These are phyloP conservation scores for Conus ventricosus DNA, from an alignment of 1,140 invertebrate species.

Conservation along the genomic window DNA sequence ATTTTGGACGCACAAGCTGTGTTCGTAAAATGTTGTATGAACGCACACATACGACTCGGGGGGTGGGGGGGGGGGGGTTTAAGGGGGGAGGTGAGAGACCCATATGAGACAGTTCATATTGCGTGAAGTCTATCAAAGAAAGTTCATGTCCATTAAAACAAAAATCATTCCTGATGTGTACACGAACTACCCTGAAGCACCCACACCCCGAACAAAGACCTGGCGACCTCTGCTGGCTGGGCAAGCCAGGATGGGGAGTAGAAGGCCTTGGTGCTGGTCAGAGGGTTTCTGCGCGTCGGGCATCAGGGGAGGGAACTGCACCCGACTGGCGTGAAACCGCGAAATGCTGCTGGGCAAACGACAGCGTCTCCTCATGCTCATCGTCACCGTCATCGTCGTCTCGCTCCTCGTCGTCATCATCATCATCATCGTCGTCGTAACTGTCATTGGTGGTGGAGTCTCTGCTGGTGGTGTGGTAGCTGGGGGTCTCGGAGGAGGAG, in stretches of 20 bases:
- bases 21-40: no score
- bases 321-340: conserved; percentile 47
- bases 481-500: conserved; percentile 32
- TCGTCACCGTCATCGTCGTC: background rate
- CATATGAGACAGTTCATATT: no score
- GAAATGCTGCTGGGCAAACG: conserved; percentile 57
- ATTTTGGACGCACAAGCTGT: no score
- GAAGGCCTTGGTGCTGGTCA: conserved; percentile 33
- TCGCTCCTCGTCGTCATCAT: background rate
- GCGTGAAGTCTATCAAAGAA: no score
- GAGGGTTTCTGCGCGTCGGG: conserved; percentile 34
- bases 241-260: background rate
- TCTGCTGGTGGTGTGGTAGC: conserved; percentile 16
- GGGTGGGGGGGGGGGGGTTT: no score
- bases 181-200: no score
- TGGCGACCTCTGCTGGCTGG: background rate
- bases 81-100: no score
- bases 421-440: conserved; percentile 1
- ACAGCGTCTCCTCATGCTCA: conserved; percentile 31
- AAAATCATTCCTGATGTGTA: no score
- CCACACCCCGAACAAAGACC: no score
- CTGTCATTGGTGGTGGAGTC: background rate
- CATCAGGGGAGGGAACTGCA: conserved; percentile 15
- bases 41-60: no score
- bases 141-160: no score